Percentiles rank a stretch among this genome's conserved stretches.
These are phyloP conservation scores for Caenorhabditis afra DNA, from an alignment of 2,888 invertebrate species.

Conservation along the genomic window DNA sequence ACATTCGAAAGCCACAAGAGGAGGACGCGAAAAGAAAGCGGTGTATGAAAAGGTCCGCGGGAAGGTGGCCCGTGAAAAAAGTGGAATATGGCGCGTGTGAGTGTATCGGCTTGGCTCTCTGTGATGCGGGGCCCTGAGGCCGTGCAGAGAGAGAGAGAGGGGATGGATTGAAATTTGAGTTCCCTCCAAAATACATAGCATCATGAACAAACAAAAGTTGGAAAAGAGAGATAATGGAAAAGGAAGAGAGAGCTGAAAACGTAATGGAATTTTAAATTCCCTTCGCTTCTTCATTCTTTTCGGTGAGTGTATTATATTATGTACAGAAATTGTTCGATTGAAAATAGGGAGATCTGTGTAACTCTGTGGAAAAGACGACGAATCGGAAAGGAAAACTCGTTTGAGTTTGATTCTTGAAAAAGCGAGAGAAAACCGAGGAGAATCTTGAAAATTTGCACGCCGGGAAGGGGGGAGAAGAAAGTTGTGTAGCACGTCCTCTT, in stretches of 20 bases:
- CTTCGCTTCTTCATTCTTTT: neutral
- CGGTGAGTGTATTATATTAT: neutral
- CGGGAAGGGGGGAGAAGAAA: too few relatives aligned
- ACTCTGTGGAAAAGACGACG: too few relatives aligned
- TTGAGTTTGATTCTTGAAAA: neutral
- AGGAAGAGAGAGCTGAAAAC: constrained; percentile 19
- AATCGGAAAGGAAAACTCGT: neutral
- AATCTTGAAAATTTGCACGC: neutral
- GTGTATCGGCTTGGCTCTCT: too few relatives aligned
- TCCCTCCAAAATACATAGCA: constrained; percentile 49
- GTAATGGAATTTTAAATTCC: constrained; percentile 35
- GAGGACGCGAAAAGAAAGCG: constrained; percentile 5
- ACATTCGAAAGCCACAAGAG: neutral
- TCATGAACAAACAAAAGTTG: constrained; percentile 45
- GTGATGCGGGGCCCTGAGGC: too few relatives aligned
- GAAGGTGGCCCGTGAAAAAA: constrained; percentile 7
- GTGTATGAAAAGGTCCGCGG: neutral
- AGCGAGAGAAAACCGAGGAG: neutral
- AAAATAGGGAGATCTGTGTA: too few relatives aligned
- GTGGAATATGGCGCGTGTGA: neutral
- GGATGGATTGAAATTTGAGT: constrained; percentile 59
- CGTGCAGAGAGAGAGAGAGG: too few relatives aligned
- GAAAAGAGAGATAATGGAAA: neutral
- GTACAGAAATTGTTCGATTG: too few relatives aligned
- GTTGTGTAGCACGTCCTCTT: neutral